Conservation (phyloP, 1,140 invertebrate genomes). For the Sipha flava region DNA sequence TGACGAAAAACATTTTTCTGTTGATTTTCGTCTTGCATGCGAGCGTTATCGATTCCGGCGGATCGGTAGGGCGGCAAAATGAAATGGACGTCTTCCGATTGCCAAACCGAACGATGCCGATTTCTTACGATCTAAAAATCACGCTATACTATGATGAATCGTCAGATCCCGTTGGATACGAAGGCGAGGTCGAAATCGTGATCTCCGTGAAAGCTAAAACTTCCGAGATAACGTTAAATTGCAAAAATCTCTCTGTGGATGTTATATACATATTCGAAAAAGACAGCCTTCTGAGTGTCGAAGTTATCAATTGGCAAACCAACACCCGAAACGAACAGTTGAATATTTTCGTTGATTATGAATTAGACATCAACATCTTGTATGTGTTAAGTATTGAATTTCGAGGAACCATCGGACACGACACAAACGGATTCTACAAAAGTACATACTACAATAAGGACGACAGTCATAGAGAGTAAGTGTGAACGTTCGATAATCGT, state of each 20-base stretch:
- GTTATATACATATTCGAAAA: not conserved
- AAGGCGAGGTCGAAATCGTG: not conserved
- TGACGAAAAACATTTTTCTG: too few relatives aligned
- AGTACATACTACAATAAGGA: not conserved
- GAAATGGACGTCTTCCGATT: not conserved
- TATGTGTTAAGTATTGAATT: slow-evolving; percentile 11
- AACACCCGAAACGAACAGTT: not conserved
- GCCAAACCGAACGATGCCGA: not conserved
- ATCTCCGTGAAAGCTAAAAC: not conserved
- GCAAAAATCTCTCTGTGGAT: not conserved
- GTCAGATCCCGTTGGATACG: not conserved
- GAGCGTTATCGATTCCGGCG: not conserved
- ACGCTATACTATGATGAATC: not conserved
- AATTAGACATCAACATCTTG: not conserved
- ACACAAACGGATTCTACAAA: slow-evolving; percentile 27
- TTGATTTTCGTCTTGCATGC: too few relatives aligned
- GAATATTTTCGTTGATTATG: not conserved
- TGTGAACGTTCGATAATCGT: not conserved
- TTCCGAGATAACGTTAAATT: not conserved
- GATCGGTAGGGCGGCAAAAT: not conserved
- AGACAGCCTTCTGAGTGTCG: not conserved
- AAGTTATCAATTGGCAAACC: fast-evolving
- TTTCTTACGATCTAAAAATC: not conserved
- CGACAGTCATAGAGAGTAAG: not conserved
- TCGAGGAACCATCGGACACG: not conserved